Evolutionary conservation across 2,113 vertebrate species (phyloP), one percentile per base, ranked within the genome.

Genomic region (Zosterops borbonicus): DNA sequence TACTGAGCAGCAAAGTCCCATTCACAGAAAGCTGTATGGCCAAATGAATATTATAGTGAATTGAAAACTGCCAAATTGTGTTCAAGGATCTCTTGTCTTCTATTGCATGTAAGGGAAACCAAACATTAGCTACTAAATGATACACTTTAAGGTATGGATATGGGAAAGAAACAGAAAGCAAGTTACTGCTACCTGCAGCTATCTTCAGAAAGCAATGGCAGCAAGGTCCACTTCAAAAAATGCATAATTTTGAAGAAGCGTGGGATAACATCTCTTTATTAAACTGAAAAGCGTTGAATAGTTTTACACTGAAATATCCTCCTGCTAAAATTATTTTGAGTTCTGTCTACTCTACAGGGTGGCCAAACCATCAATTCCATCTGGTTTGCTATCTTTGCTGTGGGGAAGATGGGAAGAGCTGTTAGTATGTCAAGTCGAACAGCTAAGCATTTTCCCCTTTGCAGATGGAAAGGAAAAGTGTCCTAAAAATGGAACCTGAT

Each of bases 361-460:
- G 64, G 94, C 52, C 64, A 75, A 89, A 89, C 69, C 76, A 93
- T 71, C 80, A 89, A 6, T 81, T 92, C 94, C 95, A 97, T 92
- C 92, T 94, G 96, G 71, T 92, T 96, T 94, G 71, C 76, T 95
- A 81, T 86, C 80, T 94, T 93, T 93, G 86, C 89, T 88, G 69
- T 92, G 89, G 74, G 39, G 69, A 94, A 94, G 77, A 94, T 81
- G 27, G 73, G 73, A 94, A 94, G 90, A 96, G 60, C 86, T 97
- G 92, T 83, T 95, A 84, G 86, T 67, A 93, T 47, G 80, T 80
- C 89, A 96, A 94, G 81, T 63, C 1, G 1, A 94, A 86, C 83
- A 81, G 83, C 68, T 77, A 83, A 85, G 63, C 39, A 86, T 86
- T 83, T 94, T 75, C 89, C 68, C 76, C 73, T 81, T 55, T 81